Conservation (phyloP, 1,140 invertebrate genomes). For the Heliconius nattereri region DNA sequence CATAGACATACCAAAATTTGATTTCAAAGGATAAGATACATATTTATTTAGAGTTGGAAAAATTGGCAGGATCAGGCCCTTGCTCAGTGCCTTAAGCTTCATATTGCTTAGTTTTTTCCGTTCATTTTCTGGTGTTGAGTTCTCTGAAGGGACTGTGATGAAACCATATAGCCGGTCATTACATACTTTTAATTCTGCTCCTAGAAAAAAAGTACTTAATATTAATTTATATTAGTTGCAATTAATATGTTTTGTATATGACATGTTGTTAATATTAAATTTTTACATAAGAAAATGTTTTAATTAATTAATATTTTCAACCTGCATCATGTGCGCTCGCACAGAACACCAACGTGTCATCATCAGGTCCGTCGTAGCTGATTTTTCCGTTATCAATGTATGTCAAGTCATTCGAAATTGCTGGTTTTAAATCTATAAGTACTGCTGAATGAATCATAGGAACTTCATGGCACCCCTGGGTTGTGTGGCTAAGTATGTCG, state of each 20-base stretch:
- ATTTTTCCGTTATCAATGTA: slow-evolving; percentile 86
- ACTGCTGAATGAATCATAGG: slow-evolving; percentile 96
- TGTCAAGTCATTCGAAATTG: slow-evolving; percentile 85
- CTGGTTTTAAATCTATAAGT: slow-evolving; percentile 88
- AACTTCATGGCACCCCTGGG: slow-evolving; percentile 88
- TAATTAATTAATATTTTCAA: slow-evolving; percentile 42
- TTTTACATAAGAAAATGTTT: background rate
- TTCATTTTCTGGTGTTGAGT: slow-evolving; percentile 85
- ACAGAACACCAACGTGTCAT: slow-evolving; percentile 98
- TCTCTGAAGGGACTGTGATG: slow-evolving; percentile 89
- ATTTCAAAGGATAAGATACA: slow-evolving; percentile 79
- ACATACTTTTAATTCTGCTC: slow-evolving; percentile 88
- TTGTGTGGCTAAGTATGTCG: background rate
- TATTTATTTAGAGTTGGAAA: slow-evolving; percentile 71
- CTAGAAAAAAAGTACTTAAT: slow-evolving; percentile 58
- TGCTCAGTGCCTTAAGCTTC: slow-evolving; percentile 81
- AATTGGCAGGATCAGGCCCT: slow-evolving; percentile 63
- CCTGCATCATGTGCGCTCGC: slow-evolving; percentile 88
- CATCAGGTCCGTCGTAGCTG: slow-evolving; percentile 88
- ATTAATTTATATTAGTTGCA: too few relatives aligned
- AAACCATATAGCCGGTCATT: slow-evolving; percentile 93
- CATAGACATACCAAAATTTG: slow-evolving; percentile 86
- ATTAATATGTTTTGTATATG: too few relatives aligned
- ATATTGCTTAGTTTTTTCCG: slow-evolving; percentile 89
- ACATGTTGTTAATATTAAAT: background rate